phyloP scores from a whole-genome alignment of 2,888 invertebrate genomes.

The Epirrhoe alternata region DNA sequence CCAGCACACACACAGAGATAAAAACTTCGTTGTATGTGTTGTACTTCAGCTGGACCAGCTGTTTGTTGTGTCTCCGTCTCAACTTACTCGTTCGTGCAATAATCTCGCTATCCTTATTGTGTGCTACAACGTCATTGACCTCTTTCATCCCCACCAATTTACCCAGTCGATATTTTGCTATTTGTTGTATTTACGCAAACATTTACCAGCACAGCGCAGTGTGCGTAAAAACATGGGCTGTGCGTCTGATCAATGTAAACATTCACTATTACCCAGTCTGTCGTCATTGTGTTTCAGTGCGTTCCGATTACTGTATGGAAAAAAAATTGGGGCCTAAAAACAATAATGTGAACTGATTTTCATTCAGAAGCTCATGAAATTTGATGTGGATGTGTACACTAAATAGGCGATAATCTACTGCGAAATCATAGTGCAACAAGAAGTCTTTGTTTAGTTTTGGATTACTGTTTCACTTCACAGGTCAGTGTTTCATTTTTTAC shows the following conservation, averaged over 20 bases:
- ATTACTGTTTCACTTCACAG: constrained; percentile 32
- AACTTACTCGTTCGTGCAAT: constrained; percentile 25
- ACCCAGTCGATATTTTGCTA: constrained; percentile 66
- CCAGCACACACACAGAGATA: constrained; percentile 11
- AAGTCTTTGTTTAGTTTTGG: constrained; percentile 44
- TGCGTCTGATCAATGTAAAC: constrained; percentile 76
- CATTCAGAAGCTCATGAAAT: constrained; percentile 48
- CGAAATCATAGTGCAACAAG: constrained; percentile 20
- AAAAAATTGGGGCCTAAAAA: constrained; percentile 60
- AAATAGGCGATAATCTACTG: constrained; percentile 46
- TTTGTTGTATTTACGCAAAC: constrained; percentile 41
- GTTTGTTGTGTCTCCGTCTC: constrained; percentile 66
- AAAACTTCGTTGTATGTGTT: constrained; percentile 5
- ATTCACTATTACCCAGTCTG: constrained; percentile 53
- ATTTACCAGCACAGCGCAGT: constrained; percentile 64
- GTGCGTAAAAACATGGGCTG: constrained; percentile 57
- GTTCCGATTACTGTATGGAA: constrained; percentile 68
- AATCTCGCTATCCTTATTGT: constrained; percentile 50
- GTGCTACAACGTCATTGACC: constrained; percentile 74
- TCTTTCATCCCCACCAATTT: constrained; percentile 64
- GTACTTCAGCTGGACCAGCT: constrained; percentile 24
- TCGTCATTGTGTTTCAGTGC: constrained; percentile 76
- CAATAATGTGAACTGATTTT: constrained; percentile 70
- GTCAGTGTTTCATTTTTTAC: constrained; percentile 37
- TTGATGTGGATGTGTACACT: constrained; percentile 45